Percentiles rank a stretch among this genome's conserved stretches.
Conservation (phyloP, 2,888 invertebrate genomes). For the Globia sparganii region DNA sequence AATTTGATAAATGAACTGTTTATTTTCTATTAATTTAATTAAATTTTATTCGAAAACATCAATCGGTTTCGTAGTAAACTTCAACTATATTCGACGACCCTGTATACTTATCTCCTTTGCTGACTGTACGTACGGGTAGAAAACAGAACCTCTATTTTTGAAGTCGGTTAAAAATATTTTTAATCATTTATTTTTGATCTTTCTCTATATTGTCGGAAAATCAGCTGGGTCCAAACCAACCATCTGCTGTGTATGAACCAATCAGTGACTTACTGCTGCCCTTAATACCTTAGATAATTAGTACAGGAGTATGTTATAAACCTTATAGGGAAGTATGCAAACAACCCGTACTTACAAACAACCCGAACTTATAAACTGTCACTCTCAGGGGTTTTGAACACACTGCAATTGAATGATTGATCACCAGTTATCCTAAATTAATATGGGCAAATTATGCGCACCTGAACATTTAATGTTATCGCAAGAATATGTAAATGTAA, state of each 20-base stretch:
- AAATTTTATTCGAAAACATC: too few relatives aligned
- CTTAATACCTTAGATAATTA: not conserved
- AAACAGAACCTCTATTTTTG: too few relatives aligned
- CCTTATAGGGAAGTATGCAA: not conserved
- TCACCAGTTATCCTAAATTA: conserved; percentile 27
- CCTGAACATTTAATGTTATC: conserved; percentile 1
- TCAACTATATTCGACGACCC: too few relatives aligned
- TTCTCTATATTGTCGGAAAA: not conserved
- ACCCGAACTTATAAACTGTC: conserved; percentile 1
- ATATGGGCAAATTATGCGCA: not conserved
- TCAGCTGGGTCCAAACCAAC: not conserved
- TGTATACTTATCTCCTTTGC: too few relatives aligned
- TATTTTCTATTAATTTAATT: too few relatives aligned
- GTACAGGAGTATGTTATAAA: not conserved
- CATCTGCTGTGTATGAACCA: not conserved
- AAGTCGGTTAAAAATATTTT: not conserved
- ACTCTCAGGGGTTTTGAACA: conserved; percentile 19
- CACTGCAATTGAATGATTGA: conserved; percentile 43
- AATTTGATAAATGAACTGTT: too few relatives aligned
- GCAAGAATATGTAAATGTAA: not conserved
- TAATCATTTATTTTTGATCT: not conserved
- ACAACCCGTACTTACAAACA: not conserved
- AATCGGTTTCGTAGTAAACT: too few relatives aligned
- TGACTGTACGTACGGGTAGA: too few relatives aligned
- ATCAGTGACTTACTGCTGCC: not conserved